Base-by-base conservation (phyloP, 2,888 invertebrate genomes). In the Caenorhabditis becei region DNA sequence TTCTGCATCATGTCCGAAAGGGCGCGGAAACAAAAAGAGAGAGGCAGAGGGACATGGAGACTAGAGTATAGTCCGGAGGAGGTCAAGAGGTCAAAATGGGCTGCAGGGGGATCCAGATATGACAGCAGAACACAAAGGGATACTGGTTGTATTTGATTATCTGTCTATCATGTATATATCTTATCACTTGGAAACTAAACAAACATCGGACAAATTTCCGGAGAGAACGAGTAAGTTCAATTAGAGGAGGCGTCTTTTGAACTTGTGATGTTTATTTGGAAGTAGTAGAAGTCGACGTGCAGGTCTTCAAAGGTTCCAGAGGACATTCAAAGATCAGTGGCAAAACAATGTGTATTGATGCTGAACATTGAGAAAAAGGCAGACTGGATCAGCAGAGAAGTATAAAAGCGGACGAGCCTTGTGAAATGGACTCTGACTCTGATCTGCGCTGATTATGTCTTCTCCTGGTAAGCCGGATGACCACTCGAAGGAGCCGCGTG, bases 361-460 rank as follows among this genome's bases (percentile, higher is more conserved):
- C 47, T 47, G 47, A 47, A 47, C 47, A 18, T 47, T 47, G n/a
- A 47, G 47, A 47, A 47, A 41, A 47, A 10, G 47, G 18, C 47
- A 2, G 47, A 47, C 18, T 47, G n/a, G 47, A 47, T 41, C 14
- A 11, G 2, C 14, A 41, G 7, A 14, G 4, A 32, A 7, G 10
- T 41, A 41, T 41, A 41, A 41, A 18, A 47, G 2, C 18, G 14
- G 41, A 20, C 47, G 47, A 47, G 47, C 47, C 3, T 4, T 2
- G 47, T 10, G 41, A 41, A 41, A 3, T 41, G 16, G 16, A 47
- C 47, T 20, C 41, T 41, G 11, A 3, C 16, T 41, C 41, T 41
- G 41, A 20, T 47, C 41, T 41, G 8, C 41, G 3, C 18, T 11
- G 3, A 47, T 3, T 5, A 47, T 47, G 47, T 47, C 47, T 20